A percentile compares a stretch with the other conserved stretches of the same genome.
phyloP scores from a whole-genome alignment of 2,888 invertebrate species.

The Megalurothrips usitatus region DNA sequence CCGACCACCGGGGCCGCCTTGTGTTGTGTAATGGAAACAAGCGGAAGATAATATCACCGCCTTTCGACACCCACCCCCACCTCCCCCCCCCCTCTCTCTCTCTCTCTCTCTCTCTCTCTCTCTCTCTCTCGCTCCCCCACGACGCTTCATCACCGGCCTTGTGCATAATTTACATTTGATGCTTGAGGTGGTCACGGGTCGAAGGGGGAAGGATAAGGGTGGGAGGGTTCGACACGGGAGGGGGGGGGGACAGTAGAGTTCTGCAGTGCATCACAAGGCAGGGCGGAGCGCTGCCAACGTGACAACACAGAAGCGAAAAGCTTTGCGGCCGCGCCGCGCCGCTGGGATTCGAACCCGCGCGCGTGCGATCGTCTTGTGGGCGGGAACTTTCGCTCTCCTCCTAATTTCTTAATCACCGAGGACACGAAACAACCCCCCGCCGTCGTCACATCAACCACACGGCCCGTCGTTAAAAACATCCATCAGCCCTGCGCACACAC shows the following conservation, averaged over 20 bases:
- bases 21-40: neutral
- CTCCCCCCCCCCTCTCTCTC: too few relatives aligned
- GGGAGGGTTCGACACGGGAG: neutral
- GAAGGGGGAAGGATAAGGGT: neutral
- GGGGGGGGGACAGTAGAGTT: neutral
- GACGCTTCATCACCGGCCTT: too few relatives aligned
- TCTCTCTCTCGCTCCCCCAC: neutral
- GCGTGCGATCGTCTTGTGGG: too few relatives aligned
- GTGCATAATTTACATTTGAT: constrained; percentile 20
- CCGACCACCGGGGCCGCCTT: neutral
- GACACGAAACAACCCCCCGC: too few relatives aligned
- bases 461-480: too few relatives aligned
- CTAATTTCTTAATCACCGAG: too few relatives aligned
- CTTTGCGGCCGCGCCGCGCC: neutral
- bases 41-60: neutral
- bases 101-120: too few relatives aligned
- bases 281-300: neutral
- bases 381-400: too few relatives aligned
- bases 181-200: neutral
- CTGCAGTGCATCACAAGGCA: neutral
- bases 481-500: too few relatives aligned
- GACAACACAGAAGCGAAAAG: too few relatives aligned
- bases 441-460: too few relatives aligned
- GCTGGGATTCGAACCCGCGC: too few relatives aligned
- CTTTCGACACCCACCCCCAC: neutral